phyloP scores from a whole-genome alignment of 2,797 vertebrate genomes.

The Chanos chanos region DNA sequence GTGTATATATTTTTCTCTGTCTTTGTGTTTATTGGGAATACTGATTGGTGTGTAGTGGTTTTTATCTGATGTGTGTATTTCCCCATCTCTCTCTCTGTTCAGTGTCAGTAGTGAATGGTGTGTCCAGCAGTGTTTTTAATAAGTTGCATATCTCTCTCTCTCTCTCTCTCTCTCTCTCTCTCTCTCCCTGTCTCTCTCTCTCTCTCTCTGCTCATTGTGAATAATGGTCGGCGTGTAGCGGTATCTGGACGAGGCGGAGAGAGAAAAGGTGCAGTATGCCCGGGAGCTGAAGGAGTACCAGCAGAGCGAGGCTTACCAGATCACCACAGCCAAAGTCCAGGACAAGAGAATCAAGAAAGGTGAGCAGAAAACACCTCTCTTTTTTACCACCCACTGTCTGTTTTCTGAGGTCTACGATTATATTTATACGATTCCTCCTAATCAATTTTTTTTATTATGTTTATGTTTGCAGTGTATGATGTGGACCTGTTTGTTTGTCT shows the following conservation, averaged over 20 bases:
- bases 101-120: no score
- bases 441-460: not conserved
- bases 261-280: slow-evolving; percentile 94
- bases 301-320: slow-evolving; percentile 93
- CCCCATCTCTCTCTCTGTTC: no score
- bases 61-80: no score
- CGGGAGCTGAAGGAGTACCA: slow-evolving; percentile 92
- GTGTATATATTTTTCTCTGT: no score
- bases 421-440: not conserved
- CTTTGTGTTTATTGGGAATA: no score
- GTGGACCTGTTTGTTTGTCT: slow-evolving; percentile 57
- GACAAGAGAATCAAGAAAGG: slow-evolving; percentile 96
- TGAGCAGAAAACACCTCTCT: slow-evolving; percentile 41
- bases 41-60: no score
- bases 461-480: slow-evolving; percentile 49
- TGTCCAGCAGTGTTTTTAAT: no score
- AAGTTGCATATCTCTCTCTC: no score
- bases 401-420: not conserved
- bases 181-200: no score
- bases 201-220: no score
- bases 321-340: slow-evolving; percentile 90
- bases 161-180: no score
- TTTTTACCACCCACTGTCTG: not conserved
- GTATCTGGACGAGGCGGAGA: slow-evolving; percentile 91
- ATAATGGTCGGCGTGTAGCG: slow-evolving; percentile 68